Evolutionary conservation across 2,797 vertebrate genomes (phyloP).

Genomic region (Pachyuromys duprasi): DNA sequence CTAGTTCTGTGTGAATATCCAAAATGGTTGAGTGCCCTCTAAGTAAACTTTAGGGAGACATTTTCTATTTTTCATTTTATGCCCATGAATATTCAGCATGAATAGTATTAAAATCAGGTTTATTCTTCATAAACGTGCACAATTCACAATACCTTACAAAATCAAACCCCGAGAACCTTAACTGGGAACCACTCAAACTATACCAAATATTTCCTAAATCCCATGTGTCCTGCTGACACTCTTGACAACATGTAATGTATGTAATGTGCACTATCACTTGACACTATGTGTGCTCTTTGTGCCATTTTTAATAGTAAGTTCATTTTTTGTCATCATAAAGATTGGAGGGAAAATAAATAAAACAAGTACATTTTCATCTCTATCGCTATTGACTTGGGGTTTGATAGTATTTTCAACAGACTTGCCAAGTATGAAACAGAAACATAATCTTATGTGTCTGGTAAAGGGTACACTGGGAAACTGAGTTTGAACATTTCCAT

Average conservation of each 20-base stretch:
- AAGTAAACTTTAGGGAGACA: background rate
- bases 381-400: background rate
- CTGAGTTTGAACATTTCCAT: background rate
- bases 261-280: background rate
- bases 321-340: background rate
- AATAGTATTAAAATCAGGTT: background rate
- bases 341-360: background rate
- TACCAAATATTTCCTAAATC: background rate
- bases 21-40: background rate
- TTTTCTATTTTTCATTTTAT: background rate
- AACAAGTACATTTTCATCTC: background rate
- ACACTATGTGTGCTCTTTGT: background rate
- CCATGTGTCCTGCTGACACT: background rate
- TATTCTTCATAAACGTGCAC: background rate
- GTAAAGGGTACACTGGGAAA: background rate
- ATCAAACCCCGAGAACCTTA: background rate
- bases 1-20: background rate
- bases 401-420: background rate
- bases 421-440: background rate
- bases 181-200: background rate
- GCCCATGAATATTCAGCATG: background rate
- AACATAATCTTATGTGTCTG: background rate
- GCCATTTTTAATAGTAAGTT: background rate
- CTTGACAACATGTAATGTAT: background rate
- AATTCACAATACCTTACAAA: background rate